phyloP scores from a whole-genome alignment of 2,113 vertebrate genomes.

The Entosphenus tridentatus region DNA sequence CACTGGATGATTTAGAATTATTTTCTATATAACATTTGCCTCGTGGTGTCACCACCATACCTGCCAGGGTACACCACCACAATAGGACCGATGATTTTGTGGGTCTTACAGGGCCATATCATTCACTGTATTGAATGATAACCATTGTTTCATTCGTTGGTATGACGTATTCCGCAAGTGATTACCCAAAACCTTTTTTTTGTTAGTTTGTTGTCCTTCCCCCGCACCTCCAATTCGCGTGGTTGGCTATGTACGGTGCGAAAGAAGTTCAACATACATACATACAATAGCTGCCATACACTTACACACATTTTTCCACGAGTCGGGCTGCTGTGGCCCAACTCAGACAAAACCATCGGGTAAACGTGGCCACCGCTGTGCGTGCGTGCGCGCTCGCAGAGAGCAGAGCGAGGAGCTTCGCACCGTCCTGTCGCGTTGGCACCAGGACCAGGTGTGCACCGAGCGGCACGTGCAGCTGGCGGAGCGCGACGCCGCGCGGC shows the following conservation, averaged over 20 bases:
- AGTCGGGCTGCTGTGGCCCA: neutral
- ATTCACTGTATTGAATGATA: too few species aligned
- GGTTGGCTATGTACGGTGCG: neutral
- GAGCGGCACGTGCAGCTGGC: constrained; percentile 34
- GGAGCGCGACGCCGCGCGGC: constrained; percentile 19
- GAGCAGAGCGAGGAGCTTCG: constrained; percentile 37
- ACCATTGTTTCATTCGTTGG: too few species aligned
- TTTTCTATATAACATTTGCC: too few species aligned
- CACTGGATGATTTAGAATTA: too few species aligned
- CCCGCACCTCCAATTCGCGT: neutral
- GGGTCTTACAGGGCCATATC: too few species aligned
- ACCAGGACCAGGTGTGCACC: constrained; percentile 19
- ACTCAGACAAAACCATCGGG: neutral
- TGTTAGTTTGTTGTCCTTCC: too few species aligned
- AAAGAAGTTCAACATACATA: neutral
- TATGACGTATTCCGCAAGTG: too few species aligned
- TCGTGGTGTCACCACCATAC: too few species aligned
- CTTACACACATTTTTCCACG: neutral
- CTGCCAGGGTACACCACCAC: too few species aligned
- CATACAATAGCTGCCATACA: neutral
- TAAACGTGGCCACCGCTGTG: neutral
- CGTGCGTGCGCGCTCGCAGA: constrained; percentile 19
- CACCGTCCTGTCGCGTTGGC: constrained; percentile 9
- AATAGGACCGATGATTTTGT: too few species aligned
- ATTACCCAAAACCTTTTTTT: too few species aligned